These are phyloP conservation scores for Proctacanthus coquilletti DNA, from an alignment of 1,140 invertebrate species.

Conservation along the genomic window DNA sequence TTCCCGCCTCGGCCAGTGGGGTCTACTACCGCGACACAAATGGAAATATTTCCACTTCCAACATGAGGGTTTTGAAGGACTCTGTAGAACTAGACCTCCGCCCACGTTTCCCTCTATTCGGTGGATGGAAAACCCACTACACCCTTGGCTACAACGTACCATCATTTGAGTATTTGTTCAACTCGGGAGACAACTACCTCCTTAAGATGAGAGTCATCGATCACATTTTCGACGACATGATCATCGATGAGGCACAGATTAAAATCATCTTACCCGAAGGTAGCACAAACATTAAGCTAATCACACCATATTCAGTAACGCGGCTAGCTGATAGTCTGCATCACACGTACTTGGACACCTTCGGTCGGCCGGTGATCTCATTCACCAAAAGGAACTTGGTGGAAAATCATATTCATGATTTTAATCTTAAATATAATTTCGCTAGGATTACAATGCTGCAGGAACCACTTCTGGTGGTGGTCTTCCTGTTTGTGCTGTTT, in stretches of 20 bases:
- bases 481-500: constrained; percentile 83
- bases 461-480: constrained; percentile 79
- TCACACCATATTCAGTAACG: constrained; percentile 66
- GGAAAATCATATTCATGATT: constrained; percentile 91
- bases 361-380: constrained; percentile 77
- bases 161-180: constrained; percentile 87
- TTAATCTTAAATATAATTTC: constrained; percentile 77
- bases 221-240: constrained; percentile 94
- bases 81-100: constrained; percentile 88
- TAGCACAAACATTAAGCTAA: constrained; percentile 61
- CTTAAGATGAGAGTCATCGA: constrained; percentile 88
- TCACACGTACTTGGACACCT: constrained; percentile 90
- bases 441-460: constrained; percentile 72
- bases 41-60: constrained; percentile 97
- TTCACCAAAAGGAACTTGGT: constrained; percentile 80
- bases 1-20: constrained; percentile 72
- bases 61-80: constrained; percentile 73
- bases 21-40: constrained; percentile 95
- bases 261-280: constrained; percentile 94
- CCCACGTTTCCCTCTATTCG: constrained; percentile 94
- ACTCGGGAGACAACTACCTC: constrained; percentile 63
- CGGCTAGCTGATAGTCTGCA: constrained; percentile 61
- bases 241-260: constrained; percentile 78
- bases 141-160: constrained; percentile 95
- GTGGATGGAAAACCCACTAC: constrained; percentile 98